Evolutionary conservation across 2,113 vertebrate genomes (phyloP).

Genomic region (Stegastes partitus): DNA sequence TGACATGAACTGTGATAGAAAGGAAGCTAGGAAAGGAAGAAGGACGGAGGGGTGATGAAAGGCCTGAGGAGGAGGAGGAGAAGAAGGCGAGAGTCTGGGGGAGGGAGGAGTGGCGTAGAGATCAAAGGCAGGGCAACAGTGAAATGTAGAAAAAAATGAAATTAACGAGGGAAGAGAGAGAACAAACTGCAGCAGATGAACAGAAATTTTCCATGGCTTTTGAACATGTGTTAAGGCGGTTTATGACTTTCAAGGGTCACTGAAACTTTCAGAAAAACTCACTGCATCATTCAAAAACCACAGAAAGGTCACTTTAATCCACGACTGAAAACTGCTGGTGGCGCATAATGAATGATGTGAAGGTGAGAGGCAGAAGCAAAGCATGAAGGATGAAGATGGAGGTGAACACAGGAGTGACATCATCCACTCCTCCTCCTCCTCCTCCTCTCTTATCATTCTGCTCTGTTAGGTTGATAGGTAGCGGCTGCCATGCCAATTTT

Average conservation of each 20-base stretch:
- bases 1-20: constrained; percentile 12
- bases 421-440: constrained; percentile 7
- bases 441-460: not conserved
- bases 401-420: constrained; percentile 21
- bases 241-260: constrained; percentile 33
- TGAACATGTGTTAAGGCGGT: constrained; percentile 3
- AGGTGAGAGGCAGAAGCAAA: not conserved
- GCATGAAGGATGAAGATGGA: constrained; percentile 20
- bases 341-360: constrained; percentile 2
- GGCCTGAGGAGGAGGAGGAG: not conserved
- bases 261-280: not conserved
- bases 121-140: not conserved
- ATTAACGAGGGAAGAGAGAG: constrained; percentile 1
- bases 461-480: not conserved
- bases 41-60: not conserved
- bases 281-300: not conserved
- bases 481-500: not conserved
- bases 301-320: not conserved
- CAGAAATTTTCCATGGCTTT: not conserved
- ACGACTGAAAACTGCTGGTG: constrained; percentile 13
- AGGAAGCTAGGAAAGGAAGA: constrained; percentile 3
- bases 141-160: not conserved
- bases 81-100: no score
- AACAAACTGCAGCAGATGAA: not conserved
- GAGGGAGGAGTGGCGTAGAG: not conserved